These are phyloP conservation scores for Premnoplex brunnescens DNA, from an alignment of 2,797 vertebrate species.

Conservation along the genomic window DNA sequence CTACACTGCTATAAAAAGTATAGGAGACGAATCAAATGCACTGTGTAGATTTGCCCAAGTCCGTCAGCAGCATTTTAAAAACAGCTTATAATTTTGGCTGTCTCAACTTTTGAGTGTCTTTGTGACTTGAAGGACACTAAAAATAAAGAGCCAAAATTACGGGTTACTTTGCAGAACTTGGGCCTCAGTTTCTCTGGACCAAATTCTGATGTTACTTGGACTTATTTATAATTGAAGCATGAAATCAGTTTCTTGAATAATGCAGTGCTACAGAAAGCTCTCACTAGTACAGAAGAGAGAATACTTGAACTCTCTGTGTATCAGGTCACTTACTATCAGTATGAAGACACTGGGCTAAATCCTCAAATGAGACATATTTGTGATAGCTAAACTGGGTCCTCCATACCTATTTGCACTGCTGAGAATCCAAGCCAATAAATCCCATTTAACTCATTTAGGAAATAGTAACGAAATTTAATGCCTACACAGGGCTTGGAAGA, in stretches of 20 bases:
- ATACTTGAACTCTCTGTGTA: background rate
- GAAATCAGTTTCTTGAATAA: background rate
- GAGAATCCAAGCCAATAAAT: background rate
- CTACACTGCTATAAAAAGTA: background rate
- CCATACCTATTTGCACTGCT: background rate
- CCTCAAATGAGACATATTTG: background rate
- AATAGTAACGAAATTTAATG: background rate
- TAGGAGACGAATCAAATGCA: background rate
- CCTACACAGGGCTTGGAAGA: background rate
- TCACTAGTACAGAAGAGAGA: background rate
- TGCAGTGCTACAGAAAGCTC: background rate
- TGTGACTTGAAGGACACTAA: conserved; percentile 15
- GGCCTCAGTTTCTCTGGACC: conserved; percentile 37
- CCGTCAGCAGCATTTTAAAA: background rate
- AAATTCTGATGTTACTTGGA: conserved; percentile 17
- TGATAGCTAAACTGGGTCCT: background rate
- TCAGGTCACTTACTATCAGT: background rate
- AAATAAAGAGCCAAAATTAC: conserved; percentile 63
- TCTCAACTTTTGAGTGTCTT: background rate
- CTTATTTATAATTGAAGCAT: background rate
- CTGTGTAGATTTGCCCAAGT: background rate
- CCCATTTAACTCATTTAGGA: background rate
- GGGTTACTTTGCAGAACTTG: conserved; percentile 20
- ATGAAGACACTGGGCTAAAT: background rate
- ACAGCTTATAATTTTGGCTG: conserved; percentile 53